Conservation (phyloP, 2,797 vertebrate genomes). For the Meda fulgida region DNA sequence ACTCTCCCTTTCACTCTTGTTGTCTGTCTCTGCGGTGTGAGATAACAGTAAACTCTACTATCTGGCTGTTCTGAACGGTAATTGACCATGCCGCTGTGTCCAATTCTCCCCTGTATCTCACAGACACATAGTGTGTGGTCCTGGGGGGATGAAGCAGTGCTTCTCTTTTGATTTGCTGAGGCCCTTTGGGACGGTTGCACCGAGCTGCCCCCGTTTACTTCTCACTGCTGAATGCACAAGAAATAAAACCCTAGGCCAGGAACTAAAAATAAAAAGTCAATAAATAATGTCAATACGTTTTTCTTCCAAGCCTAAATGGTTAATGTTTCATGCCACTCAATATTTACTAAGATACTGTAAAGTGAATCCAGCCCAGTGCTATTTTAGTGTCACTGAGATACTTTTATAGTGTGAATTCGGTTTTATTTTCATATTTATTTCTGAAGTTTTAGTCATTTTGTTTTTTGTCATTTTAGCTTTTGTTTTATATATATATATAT, state of each 20-base stretch:
- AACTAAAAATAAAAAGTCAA: conserved; percentile 33
- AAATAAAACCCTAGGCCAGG: conserved; percentile 15
- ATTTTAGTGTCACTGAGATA: background rate
- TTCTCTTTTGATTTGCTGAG: conserved; percentile 39
- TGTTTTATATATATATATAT: too few relatives aligned
- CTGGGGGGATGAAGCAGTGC: conserved; percentile 24
- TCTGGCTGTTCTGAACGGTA: conserved; percentile 46
- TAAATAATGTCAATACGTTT: conserved; percentile 1
- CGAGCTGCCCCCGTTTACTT: conserved; percentile 33
- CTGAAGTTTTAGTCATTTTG: background rate
- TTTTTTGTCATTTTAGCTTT: background rate
- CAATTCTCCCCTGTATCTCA: conserved; percentile 37
- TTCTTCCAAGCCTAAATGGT: background rate
- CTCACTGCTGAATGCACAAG: conserved; percentile 8
- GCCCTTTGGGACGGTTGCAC: conserved; percentile 17
- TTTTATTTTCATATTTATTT: background rate
- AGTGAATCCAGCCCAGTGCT: background rate
- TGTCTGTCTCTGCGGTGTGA: conserved; percentile 39
- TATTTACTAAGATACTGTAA: background rate
- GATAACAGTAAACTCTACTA: conserved; percentile 46
- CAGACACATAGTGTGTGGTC: conserved; percentile 41
- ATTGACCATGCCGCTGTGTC: conserved; percentile 46
- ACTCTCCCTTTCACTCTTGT: conserved; percentile 22
- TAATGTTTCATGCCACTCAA: background rate
- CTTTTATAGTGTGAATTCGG: background rate